Evolutionary conservation across 2,113 vertebrate species (phyloP).

Genomic region (Halcyon senegalensis): DNA sequence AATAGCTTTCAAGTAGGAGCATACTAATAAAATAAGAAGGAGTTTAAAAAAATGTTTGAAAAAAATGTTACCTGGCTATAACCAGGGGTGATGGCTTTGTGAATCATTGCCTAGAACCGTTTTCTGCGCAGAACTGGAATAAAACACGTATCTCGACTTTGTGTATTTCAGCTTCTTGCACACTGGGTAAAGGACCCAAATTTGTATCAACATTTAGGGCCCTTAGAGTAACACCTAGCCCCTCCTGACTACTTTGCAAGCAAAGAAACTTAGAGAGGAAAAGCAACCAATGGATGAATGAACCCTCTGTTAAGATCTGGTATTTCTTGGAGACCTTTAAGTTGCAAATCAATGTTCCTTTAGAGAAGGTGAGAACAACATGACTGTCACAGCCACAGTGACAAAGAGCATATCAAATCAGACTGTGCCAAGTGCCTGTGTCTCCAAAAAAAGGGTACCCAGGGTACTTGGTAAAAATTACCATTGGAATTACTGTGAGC

Average conservation of each 20-base stretch:
- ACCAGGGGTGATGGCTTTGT: no score
- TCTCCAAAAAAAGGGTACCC: not conserved
- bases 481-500: not conserved
- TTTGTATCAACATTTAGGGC: no score
- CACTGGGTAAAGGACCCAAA: no score
- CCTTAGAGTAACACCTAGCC: not conserved
- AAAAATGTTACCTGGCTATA: no score
- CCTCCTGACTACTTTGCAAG: not conserved
- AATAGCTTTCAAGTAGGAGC: no score
- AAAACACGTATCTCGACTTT: no score
- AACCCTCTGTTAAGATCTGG: not conserved
- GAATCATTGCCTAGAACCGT: no score
- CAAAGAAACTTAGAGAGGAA: not conserved
- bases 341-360: not conserved
- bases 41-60: no score
- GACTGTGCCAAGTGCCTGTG: not conserved
- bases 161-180: no score
- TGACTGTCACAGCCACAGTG: not conserved
- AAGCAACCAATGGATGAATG: not conserved
- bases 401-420: not conserved
- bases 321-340: not conserved
- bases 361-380: not conserved
- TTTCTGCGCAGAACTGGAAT: no score
- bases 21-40: no score
- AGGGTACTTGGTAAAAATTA: not conserved